These are phyloP conservation scores for Nannobrachium achirus DNA, from an alignment of 2,113 vertebrate genomes.

Conservation along the genomic window DNA sequence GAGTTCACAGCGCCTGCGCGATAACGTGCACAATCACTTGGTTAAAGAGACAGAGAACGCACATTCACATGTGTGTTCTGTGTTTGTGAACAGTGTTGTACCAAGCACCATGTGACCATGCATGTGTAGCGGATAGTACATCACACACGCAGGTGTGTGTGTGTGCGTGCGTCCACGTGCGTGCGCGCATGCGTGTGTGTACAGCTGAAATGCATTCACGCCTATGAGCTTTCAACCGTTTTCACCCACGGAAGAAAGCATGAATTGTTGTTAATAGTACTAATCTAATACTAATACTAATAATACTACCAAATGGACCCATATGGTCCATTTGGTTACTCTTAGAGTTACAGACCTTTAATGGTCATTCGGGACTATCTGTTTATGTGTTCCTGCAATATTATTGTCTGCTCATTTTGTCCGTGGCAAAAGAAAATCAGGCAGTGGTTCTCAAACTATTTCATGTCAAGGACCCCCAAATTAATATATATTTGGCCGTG, in stretches of 20 bases:
- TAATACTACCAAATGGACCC: no score
- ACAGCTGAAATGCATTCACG: not conserved
- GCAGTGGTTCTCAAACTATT: no score
- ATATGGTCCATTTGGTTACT: no score
- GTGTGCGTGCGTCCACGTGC: slow-evolving; percentile 20
- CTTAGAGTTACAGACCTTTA: no score
- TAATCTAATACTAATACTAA: no score
- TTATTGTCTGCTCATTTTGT: no score
- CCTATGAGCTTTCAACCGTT: slow-evolving; percentile 2
- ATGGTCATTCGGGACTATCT: no score
- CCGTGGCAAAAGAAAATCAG: no score
- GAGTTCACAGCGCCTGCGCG: slow-evolving; percentile 6
- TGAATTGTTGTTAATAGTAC: not conserved
- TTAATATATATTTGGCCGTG: no score
- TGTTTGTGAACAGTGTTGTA: slow-evolving; percentile 13
- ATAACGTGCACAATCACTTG: not conserved
- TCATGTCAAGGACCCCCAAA: no score
- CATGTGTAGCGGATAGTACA: slow-evolving; percentile 15
- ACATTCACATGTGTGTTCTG: slow-evolving; percentile 5
- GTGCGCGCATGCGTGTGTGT: slow-evolving; percentile 9
- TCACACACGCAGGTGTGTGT: slow-evolving; percentile 27
- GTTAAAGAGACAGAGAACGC: slow-evolving; percentile 15
- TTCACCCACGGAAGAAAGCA: not conserved
- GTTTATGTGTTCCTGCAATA: no score
- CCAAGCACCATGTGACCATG: slow-evolving; percentile 2